These are phyloP conservation scores for Drosophila mayaguana DNA, from an alignment of 2,888 invertebrate genomes.

Conservation along the genomic window DNA sequence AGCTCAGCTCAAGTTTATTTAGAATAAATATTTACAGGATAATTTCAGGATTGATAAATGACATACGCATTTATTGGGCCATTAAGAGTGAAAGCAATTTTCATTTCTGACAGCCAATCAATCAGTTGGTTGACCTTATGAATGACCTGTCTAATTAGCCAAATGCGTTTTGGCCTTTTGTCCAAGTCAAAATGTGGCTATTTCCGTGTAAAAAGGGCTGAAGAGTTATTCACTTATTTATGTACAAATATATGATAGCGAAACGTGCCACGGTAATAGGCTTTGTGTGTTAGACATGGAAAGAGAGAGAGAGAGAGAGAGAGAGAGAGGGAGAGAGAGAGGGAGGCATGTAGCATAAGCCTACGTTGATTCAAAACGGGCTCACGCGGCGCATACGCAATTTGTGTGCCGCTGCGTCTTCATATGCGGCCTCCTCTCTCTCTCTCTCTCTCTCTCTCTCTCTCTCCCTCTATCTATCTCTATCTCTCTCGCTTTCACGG, in stretches of 20 bases:
- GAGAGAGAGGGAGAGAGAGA: not conserved
- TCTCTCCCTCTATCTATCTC: not conserved
- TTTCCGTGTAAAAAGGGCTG: slow-evolving; percentile 28
- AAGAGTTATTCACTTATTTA: slow-evolving; percentile 54
- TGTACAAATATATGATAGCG: slow-evolving; percentile 38
- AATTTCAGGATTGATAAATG: not conserved
- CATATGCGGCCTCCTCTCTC: not conserved
- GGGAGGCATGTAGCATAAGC: not conserved
- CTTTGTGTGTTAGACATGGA: not conserved
- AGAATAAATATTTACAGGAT: not conserved
- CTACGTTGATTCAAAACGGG: slow-evolving; percentile 48
- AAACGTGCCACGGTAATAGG: slow-evolving; percentile 20
- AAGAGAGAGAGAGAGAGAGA: not conserved
- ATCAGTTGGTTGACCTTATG: slow-evolving; percentile 27
- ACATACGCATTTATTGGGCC: not conserved
- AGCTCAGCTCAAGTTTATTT: not conserved
- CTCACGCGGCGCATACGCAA: slow-evolving; percentile 72
- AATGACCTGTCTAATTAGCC: slow-evolving; percentile 48
- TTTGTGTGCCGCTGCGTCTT: slow-evolving; percentile 48
- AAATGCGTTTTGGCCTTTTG: slow-evolving; percentile 41
- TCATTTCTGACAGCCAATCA: slow-evolving; percentile 29
- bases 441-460: not conserved
- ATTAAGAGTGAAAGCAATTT: not conserved
- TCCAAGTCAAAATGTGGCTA: slow-evolving; percentile 7
- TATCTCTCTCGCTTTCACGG: slow-evolving; percentile 10